Evolutionary conservation across 1,140 invertebrate species (phyloP).

Genomic region (Aphelenchoides fujianensis): DNA sequence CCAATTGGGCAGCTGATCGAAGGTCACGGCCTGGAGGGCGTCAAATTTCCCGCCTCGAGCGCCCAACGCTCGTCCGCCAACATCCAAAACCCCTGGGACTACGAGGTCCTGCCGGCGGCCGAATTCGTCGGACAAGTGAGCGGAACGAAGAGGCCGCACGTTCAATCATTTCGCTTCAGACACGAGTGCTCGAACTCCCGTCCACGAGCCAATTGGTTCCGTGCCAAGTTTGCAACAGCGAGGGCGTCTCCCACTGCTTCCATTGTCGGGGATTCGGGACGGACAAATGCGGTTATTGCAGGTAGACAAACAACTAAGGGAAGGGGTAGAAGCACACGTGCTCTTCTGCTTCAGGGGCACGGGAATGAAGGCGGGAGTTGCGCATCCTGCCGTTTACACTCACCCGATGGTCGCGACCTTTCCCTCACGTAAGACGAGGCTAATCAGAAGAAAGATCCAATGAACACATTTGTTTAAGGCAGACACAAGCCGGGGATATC

Average conservation of each 20-base stretch:
- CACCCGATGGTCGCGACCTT: constrained; percentile 62
- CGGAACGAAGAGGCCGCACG: background rate
- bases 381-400: constrained; percentile 62
- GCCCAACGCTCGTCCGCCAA: background rate
- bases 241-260: constrained; percentile 59
- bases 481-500: constrained; percentile 53
- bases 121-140: constrained; percentile 57
- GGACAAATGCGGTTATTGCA: constrained; percentile 60
- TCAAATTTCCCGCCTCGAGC: background rate
- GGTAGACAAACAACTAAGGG: constrained; percentile 34
- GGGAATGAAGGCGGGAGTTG: constrained; percentile 62
- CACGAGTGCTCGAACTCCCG: constrained; percentile 58
- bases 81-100: constrained; percentile 58
- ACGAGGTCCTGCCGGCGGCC: constrained; percentile 54
- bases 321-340: no score
- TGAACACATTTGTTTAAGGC: constrained; percentile 30
- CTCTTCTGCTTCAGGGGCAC: constrained; percentile 55
- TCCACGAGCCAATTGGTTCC: constrained; percentile 44
- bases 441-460: background rate
- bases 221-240: constrained; percentile 52
- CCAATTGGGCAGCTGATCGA: constrained; percentile 32
- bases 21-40: constrained; percentile 14
- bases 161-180: constrained; percentile 40
- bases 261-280: constrained; percentile 59
- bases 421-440: constrained; percentile 47